These are phyloP conservation scores for Nasonia oneida DNA, from an alignment of 2,888 invertebrate genomes.

Conservation along the genomic window DNA sequence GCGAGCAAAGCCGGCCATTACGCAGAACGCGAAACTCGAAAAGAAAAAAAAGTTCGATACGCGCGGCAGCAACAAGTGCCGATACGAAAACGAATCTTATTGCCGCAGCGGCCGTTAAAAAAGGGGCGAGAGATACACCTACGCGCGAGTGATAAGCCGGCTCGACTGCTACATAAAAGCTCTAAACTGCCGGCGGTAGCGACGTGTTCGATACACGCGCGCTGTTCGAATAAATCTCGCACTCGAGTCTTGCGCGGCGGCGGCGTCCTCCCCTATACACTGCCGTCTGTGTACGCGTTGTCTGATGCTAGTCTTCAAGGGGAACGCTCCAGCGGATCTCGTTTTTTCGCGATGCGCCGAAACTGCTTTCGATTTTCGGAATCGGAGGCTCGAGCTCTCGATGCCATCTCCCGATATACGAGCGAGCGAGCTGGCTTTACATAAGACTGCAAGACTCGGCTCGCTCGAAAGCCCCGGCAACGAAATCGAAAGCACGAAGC, in stretches of 20 bases:
- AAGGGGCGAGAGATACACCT: neutral
- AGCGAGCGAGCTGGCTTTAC: too few relatives aligned
- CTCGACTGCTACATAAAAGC: conserved; percentile 42
- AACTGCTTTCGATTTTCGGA: too few relatives aligned
- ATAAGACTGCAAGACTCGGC: too few relatives aligned
- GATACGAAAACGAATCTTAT: conserved; percentile 59
- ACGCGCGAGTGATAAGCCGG: conserved; percentile 45
- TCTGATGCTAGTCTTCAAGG: conserved; percentile 28
- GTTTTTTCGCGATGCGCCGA: neutral
- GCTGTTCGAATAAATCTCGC: conserved; percentile 52
- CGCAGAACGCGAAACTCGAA: neutral
- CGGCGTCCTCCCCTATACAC: neutral
- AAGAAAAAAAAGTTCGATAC: too few relatives aligned
- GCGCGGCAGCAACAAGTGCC: conserved; percentile 47
- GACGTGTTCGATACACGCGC: conserved; percentile 2
- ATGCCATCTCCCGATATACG: too few relatives aligned
- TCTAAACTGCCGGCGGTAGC: conserved; percentile 38
- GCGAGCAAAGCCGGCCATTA: conserved; percentile 21
- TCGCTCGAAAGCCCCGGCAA: too few relatives aligned
- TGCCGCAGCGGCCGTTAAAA: conserved; percentile 37
- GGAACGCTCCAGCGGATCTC: neutral
- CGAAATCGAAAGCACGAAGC: too few relatives aligned
- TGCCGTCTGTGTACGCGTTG: neutral
- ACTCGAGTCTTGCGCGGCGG: neutral
- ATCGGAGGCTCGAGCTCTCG: neutral